Conservation (phyloP, 2,113 vertebrate genomes). For the Melanocharis versteri region DNA sequence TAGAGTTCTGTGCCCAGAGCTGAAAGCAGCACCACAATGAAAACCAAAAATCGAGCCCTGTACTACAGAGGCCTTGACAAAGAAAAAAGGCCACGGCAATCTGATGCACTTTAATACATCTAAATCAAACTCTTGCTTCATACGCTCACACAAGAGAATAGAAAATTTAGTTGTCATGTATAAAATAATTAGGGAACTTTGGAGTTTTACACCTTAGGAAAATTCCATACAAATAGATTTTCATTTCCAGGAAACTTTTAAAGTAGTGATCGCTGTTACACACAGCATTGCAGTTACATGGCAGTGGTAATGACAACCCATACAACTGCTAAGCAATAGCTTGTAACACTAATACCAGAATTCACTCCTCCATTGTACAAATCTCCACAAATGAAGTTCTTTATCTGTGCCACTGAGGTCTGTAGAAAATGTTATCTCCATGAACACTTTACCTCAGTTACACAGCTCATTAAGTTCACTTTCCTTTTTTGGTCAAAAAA, state of each 20-base stretch:
- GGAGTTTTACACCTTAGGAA: neutral
- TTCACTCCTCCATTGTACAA: neutral
- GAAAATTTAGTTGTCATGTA: neutral
- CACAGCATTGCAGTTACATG: neutral
- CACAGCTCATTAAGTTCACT: neutral
- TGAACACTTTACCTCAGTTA: neutral
- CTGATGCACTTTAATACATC: neutral
- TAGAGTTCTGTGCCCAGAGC: neutral
- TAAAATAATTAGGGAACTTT: neutral
- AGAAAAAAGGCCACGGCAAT: neutral
- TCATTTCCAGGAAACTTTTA: neutral
- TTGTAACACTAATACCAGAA: neutral
- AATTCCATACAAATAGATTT: neutral
- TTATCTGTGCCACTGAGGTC: neutral
- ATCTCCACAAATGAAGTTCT: neutral
- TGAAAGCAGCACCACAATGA: neutral
- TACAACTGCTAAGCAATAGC: neutral
- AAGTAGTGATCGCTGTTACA: neutral
- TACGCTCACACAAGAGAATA: neutral
- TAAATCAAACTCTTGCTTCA: neutral
- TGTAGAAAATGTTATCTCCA: neutral
- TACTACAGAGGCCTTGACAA: neutral
- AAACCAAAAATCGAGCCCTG: neutral
- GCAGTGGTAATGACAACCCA: neutral
- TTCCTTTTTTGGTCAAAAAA: neutral